Conservation (phyloP, 1,140 invertebrate genomes). For the Apis cerana region DNA sequence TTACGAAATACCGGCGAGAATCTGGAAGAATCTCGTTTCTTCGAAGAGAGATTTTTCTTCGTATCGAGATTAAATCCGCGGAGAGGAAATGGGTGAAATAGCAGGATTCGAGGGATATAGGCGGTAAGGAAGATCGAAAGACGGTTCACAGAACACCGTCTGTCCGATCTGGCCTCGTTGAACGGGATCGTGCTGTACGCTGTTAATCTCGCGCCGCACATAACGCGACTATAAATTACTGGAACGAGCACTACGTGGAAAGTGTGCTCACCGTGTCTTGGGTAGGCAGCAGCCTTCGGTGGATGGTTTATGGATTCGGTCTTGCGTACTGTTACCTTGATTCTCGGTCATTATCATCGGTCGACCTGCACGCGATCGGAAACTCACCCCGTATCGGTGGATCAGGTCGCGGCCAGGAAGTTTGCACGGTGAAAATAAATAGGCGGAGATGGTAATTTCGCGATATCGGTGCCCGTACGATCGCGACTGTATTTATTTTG, state of each 20-base stretch:
- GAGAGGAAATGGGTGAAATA: not conserved
- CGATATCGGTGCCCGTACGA: not conserved
- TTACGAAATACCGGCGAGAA: too few relatives aligned
- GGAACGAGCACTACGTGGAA: conserved; percentile 31
- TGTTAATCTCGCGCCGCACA: conserved; percentile 33
- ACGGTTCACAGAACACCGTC: conserved; percentile 9
- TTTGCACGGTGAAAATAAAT: not conserved
- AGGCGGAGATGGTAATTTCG: not conserved
- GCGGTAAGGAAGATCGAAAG: conserved; percentile 8
- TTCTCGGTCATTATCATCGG: conserved; percentile 42
- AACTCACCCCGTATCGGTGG: conserved; percentile 10
- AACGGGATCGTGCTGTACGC: conserved; percentile 8
- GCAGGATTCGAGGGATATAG: not conserved
- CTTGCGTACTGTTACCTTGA: conserved; percentile 38
- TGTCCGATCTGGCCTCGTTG: not conserved
- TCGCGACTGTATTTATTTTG: conserved; percentile 51
- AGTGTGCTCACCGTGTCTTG: conserved; percentile 9
- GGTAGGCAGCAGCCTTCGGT: not conserved
- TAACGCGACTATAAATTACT: conserved; percentile 49
- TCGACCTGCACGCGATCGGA: conserved; percentile 30
- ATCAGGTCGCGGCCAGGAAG: conserved; percentile 30
- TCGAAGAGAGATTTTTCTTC: too few relatives aligned
- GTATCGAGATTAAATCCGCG: too few relatives aligned
- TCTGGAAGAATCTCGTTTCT: not conserved
- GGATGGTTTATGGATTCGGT: conserved; percentile 47